A percentile compares a stretch with the other conserved stretches of the same genome.
Conservation (phyloP, 2,113 vertebrate species). For the Syngnathus floridae region DNA sequence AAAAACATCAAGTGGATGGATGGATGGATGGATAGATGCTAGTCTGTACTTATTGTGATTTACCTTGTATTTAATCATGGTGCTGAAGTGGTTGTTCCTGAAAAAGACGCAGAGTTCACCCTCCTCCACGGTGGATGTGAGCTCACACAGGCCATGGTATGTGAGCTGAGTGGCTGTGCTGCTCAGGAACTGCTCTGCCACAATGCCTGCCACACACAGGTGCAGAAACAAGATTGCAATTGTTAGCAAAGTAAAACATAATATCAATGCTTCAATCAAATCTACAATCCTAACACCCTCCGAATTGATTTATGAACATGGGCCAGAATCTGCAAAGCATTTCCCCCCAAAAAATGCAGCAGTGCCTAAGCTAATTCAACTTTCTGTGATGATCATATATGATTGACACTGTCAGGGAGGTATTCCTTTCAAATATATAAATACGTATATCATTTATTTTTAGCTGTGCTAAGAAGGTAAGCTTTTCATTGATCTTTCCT, state of each 20-base stretch:
- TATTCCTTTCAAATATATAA: not conserved
- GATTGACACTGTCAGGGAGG: not conserved
- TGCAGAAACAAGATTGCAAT: not conserved
- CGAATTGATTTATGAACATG: conserved; percentile 10
- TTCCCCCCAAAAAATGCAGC: conserved; percentile 10
- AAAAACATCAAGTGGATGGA: not conserved
- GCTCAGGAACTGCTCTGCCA: conserved; percentile 94
- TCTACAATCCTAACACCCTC: conserved; percentile 1
- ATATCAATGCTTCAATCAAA: not conserved
- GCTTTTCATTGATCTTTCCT: not conserved
- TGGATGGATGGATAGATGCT: not conserved
- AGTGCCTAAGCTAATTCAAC: conserved; percentile 11
- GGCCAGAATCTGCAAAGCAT: conserved; percentile 11
- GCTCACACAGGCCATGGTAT: conserved; percentile 93
- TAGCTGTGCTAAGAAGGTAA: not conserved
- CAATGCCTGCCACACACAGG: conserved; percentile 74
- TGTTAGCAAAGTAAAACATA: not conserved
- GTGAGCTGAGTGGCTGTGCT: conserved; percentile 96
- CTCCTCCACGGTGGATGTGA: conserved; percentile 94
- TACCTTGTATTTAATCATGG: conserved; percentile 99
- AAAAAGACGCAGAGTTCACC: conserved; percentile 98
- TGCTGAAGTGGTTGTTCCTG: conserved; percentile 99
- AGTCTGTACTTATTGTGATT: conserved; percentile 35
- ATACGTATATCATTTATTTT: too few relatives aligned
- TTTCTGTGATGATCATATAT: not conserved